Evolutionary conservation across 2,888 invertebrate genomes (phyloP).

Genomic region (Noctua janthina): DNA sequence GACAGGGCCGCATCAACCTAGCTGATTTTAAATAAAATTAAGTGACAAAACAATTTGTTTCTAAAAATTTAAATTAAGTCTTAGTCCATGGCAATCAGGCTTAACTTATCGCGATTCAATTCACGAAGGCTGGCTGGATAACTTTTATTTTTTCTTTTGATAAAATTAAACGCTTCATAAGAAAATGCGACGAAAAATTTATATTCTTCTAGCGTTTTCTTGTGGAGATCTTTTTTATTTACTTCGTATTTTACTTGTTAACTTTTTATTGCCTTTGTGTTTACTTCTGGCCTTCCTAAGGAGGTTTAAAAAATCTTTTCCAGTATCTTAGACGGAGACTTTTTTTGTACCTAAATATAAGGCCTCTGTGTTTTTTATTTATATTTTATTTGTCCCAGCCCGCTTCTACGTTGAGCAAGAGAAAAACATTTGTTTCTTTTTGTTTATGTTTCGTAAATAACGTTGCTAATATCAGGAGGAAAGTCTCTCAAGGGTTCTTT

Average conservation of each 20-base stretch:
- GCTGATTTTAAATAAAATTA: slow-evolving; percentile 21
- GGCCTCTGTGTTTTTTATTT: slow-evolving; percentile 49
- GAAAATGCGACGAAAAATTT: slow-evolving; percentile 76
- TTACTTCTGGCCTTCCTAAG: slow-evolving; percentile 57
- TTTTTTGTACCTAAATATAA: slow-evolving; percentile 51
- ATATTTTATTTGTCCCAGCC: slow-evolving; percentile 43
- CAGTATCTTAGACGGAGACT: slow-evolving; percentile 27
- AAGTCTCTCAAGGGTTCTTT: slow-evolving; percentile 9
- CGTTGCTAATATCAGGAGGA: slow-evolving; percentile 12
- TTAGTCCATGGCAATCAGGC: slow-evolving; percentile 66
- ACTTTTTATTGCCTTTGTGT: slow-evolving; percentile 71
- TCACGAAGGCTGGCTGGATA: slow-evolving; percentile 71
- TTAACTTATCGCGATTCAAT: slow-evolving; percentile 75
- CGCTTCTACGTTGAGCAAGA: slow-evolving; percentile 19
- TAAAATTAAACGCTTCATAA: slow-evolving; percentile 79
- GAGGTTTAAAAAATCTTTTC: slow-evolving; percentile 62
- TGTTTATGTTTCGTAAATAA: slow-evolving; percentile 31
- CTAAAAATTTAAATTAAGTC: slow-evolving; percentile 20
- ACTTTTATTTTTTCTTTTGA: slow-evolving; percentile 74
- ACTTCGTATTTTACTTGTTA: slow-evolving; percentile 72
- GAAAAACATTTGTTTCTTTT: slow-evolving; percentile 10
- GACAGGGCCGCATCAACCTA: background rate
- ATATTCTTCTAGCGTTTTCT: slow-evolving; percentile 75
- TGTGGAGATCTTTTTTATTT: slow-evolving; percentile 73
- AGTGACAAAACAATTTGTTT: slow-evolving; percentile 33